Conservation (phyloP, 2,113 vertebrate genomes). For the Dryoscopus gambensis region DNA sequence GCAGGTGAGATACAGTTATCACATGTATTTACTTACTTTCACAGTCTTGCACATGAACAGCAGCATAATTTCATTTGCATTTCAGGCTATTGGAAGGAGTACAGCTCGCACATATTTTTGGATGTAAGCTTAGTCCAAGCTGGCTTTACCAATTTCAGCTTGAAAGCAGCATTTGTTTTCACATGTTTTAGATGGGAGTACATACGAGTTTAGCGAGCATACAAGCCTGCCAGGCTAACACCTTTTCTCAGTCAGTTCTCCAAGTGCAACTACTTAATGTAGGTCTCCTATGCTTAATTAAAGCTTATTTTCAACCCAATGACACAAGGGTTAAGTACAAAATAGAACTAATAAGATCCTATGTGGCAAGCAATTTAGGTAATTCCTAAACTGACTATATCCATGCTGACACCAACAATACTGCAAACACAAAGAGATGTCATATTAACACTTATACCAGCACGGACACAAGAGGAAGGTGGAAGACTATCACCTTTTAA, state of each 20-base stretch:
- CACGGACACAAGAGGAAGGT: accelerated
- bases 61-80: not conserved
- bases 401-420: not conserved
- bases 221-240: not conserved
- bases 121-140: not conserved
- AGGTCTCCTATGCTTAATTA: not conserved
- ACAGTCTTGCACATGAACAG: not conserved
- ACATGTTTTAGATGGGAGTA: not conserved
- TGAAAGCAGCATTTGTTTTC: not conserved
- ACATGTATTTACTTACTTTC: not conserved
- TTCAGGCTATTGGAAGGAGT: not conserved
- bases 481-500: not conserved
- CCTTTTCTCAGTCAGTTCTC: not conserved
- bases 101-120: not conserved
- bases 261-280: not conserved
- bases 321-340: not conserved
- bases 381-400: not conserved
- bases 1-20: not conserved
- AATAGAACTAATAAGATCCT: not conserved
- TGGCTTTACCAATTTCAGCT: not conserved
- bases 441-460: not conserved
- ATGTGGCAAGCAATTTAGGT: not conserved
- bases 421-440: not conserved
- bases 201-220: not conserved
- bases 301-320: not conserved